A percentile compares a stretch with the other conserved stretches of the same genome.
These are phyloP conservation scores for Megalops atlanticus DNA, from an alignment of 2,113 vertebrate species.

Conservation along the genomic window DNA sequence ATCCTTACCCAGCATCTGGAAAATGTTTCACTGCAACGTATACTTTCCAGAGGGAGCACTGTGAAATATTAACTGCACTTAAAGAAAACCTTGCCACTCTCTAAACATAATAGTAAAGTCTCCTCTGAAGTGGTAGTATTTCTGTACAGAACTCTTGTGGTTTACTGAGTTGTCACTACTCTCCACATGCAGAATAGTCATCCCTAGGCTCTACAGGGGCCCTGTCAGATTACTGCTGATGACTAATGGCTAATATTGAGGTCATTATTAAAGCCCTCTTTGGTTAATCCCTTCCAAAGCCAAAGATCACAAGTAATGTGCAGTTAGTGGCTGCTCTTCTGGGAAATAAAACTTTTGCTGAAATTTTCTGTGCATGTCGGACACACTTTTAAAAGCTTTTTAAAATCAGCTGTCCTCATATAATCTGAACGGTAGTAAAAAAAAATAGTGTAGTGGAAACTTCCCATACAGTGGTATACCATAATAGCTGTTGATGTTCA, in stretches of 20 bases:
- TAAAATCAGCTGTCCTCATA: background rate
- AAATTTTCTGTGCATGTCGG: background rate
- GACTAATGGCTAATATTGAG: background rate
- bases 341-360: background rate
- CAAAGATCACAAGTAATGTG: background rate
- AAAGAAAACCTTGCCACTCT: no score
- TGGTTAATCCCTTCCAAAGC: slow-evolving; percentile 11
- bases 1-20: no score
- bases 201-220: background rate
- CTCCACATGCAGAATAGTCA: background rate
- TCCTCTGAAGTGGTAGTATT: background rate
- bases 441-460: background rate
- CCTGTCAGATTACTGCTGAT: background rate
- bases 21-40: no score
- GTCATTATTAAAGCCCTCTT: background rate
- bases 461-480: background rate
- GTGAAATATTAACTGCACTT: no score
- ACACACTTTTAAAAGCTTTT: background rate
- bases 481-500: background rate
- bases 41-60: no score
- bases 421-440: background rate
- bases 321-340: background rate
- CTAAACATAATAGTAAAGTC: no score
- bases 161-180: background rate
- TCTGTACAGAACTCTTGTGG: background rate